Base-by-base conservation (phyloP, 2,113 vertebrate genomes). In the Halichoeres trimaculatus region DNA sequence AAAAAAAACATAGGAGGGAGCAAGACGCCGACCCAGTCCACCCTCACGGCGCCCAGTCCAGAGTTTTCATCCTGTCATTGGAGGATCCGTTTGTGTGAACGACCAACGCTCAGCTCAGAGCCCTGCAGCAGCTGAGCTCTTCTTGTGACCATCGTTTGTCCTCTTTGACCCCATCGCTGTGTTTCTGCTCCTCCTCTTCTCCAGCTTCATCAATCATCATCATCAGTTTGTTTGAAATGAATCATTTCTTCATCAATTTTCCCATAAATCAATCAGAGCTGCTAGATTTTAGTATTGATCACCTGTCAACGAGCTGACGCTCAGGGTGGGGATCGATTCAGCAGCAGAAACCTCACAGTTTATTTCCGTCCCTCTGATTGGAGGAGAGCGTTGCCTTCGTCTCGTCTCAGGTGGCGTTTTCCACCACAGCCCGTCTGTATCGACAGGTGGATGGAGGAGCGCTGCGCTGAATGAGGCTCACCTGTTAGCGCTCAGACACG, bases 281-380 rank as follows among this genome's bases (percentile, higher is more conserved):
- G 63, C 40, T 59, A 73, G 30, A 54, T 78, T 53, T 67, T 2
- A 20, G 23, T 43, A 57, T 20, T 38, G 19, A 40, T 80, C 73
- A 70, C 73, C 82, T 6, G 30, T 30, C 24, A 3, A 23, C 23
- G 53, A 64, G n/a, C 16, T 19, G 8, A 62, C 22, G 22, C 51
- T 66, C n/a, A 34, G 16, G 38, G 17, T 64, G 30, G 17, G n/a
- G 77, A 68, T 70, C 57, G 10, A 64, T 82, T 48, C 30, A 34
- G 2, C 60, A 13, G n/a, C 24, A 87, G 55, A 17, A 75, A 55
- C 26, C 45, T 60, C 40, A 19, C 5, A 57, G 55, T 43, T 59
- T 62, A 60, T 78, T 76, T 59, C n/a, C 5, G 26, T 23, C 4
- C 11, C 3, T 13, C 41, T 54, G 45, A 14, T 61, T 17, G 41